Evolutionary conservation across 2,888 invertebrate species (phyloP).

Genomic region (Eulithis testata): DNA sequence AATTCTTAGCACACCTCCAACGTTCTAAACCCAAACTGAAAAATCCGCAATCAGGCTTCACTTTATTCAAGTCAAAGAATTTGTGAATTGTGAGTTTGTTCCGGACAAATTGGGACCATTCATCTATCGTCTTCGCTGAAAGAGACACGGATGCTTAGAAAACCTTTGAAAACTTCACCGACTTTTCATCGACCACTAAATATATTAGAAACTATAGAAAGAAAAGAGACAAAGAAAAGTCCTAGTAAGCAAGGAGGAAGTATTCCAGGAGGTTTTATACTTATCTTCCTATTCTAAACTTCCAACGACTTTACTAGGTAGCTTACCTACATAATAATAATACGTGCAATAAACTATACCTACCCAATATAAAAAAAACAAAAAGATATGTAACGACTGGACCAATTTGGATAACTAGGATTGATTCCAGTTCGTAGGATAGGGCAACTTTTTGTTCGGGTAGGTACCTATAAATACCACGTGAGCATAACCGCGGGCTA

Average conservation of each 20-base stretch:
- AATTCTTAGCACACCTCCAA: conserved; percentile 30
- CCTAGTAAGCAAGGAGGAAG: too few species aligned
- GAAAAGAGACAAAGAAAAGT: not conserved
- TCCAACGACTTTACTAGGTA: too few species aligned
- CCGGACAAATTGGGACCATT: conserved; percentile 39
- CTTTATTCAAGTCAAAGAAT: conserved; percentile 27
- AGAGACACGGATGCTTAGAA: conserved; percentile 9
- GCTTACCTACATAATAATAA: too few species aligned
- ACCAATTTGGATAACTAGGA: too few species aligned
- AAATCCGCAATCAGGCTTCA: conserved; percentile 36
- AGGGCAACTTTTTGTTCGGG: too few species aligned
- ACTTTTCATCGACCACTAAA: not conserved
- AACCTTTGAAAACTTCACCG: conserved; percentile 8
- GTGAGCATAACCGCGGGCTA: not conserved
- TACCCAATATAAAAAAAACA: too few species aligned
- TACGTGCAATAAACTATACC: too few species aligned
- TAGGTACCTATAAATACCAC: not conserved
- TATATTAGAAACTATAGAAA: conserved; percentile 1
- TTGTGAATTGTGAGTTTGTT: not conserved
- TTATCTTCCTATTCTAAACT: too few species aligned
- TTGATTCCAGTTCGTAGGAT: too few species aligned
- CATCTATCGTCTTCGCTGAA: conserved; percentile 21
- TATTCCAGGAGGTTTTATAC: too few species aligned
- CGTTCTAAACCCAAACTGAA: conserved; percentile 32
- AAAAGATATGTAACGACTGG: too few species aligned